These are phyloP conservation scores for Halictus quadricinctus DNA, from an alignment of 2,888 invertebrate genomes.

Conservation along the genomic window DNA sequence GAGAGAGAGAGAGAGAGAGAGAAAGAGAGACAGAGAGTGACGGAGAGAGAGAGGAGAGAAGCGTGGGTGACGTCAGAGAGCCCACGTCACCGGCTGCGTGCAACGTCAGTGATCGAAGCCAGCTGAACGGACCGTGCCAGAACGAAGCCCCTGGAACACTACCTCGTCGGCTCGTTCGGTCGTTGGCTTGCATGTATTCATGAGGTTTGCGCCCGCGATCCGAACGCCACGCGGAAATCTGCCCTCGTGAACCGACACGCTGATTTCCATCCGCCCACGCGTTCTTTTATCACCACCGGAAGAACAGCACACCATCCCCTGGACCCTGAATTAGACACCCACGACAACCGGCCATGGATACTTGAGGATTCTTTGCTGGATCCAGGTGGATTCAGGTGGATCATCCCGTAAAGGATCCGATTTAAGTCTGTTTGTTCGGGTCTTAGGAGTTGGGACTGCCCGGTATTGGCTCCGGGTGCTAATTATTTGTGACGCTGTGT, in stretches of 20 bases:
- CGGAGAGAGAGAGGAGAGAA: conserved; percentile 24
- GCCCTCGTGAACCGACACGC: conserved; percentile 16
- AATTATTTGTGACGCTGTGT: no score
- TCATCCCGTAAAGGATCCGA: not conserved
- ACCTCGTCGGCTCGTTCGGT: conserved; percentile 21
- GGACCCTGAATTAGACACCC: not conserved
- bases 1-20: not conserved
- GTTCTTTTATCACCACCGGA: not conserved
- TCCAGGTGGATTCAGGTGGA: not conserved
- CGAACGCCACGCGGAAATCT: conserved; percentile 12
- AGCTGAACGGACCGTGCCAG: conserved; percentile 73
- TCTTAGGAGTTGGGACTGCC: not conserved
- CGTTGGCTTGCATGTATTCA: conserved; percentile 77
- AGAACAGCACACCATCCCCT: not conserved
- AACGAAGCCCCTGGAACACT: conserved; percentile 43
- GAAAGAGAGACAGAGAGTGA: not conserved
- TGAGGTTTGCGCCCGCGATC: conserved; percentile 63
- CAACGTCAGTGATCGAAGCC: conserved; percentile 81
- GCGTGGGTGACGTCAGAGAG: conserved; percentile 71
- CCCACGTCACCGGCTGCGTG: conserved; percentile 77
- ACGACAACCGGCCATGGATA: not conserved
- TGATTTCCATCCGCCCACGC: not conserved
- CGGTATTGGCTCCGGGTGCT: no score
- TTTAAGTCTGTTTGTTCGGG: not conserved
- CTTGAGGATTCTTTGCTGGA: not conserved